Evolutionary conservation across 2,113 vertebrate species (phyloP).

Genomic region (Parotia lawesii): DNA sequence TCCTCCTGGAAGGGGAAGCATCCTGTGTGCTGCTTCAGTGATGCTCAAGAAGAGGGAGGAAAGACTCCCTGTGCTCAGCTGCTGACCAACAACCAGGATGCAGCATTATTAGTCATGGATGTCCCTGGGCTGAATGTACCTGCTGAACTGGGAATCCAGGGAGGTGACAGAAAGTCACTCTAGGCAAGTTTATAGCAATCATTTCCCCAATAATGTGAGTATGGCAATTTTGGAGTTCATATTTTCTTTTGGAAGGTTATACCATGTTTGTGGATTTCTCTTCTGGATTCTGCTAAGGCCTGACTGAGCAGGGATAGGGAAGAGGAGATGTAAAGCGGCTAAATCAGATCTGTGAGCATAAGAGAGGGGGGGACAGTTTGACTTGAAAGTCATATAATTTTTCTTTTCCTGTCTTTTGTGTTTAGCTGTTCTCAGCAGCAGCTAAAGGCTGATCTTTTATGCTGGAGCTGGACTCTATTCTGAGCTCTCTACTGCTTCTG

Average conservation of each 20-base stretch:
- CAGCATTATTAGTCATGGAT: no score
- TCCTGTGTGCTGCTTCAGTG: neutral
- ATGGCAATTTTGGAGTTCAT: neutral
- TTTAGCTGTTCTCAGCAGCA: neutral
- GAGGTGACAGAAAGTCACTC: neutral
- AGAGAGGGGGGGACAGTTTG: neutral
- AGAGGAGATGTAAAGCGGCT: neutral
- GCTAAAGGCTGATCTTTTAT: neutral
- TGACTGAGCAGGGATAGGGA: neutral
- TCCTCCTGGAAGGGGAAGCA: neutral
- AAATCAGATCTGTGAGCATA: neutral
- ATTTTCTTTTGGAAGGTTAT: neutral
- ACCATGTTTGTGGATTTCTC: neutral
- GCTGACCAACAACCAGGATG: neutral
- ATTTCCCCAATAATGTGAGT: neutral
- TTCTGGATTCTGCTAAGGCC: neutral
- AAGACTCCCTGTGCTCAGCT: neutral
- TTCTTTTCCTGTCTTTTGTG: neutral
- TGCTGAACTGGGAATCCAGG: neutral
- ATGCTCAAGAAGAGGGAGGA: neutral
- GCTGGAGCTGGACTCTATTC: neutral
- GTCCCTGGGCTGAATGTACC: neutral
- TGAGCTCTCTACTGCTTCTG: neutral
- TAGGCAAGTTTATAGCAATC: neutral
- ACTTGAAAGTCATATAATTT: neutral